A percentile compares a stretch with the other conserved stretches of the same genome.
These are phyloP conservation scores for Siderastrea radians DNA, from an alignment of 92 coral and sea anemone genomes.

Conservation along the genomic window DNA sequence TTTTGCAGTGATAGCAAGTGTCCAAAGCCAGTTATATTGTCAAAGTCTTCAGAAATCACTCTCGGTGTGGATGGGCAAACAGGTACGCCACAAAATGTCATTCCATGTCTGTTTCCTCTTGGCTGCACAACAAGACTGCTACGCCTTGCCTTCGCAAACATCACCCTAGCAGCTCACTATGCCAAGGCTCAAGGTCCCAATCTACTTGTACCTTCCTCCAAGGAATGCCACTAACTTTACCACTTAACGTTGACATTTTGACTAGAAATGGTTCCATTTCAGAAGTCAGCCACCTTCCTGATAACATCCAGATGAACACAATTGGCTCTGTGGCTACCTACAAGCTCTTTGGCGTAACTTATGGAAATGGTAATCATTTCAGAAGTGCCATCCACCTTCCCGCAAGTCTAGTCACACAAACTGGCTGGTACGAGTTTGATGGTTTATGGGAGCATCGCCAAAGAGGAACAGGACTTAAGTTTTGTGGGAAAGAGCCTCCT, in stretches of 20 bases:
- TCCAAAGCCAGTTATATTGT: conserved; percentile 13
- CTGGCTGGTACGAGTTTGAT: conserved; percentile 53
- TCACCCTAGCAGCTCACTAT: not conserved
- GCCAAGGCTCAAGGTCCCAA: conserved; percentile 36
- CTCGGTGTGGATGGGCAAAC: conserved; percentile 17
- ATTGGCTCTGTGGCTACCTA: not conserved
- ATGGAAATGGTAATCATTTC: conserved; percentile 50
- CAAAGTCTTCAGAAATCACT: not conserved
- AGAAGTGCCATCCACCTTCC: conserved; percentile 42
- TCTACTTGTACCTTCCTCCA: conserved; percentile 5
- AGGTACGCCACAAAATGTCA: conserved; percentile 1
- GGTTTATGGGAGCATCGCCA: conserved; percentile 23
- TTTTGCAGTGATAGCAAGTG: conserved; percentile 31
- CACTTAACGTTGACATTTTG: conserved; percentile 31
- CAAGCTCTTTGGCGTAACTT: conserved; percentile 45
- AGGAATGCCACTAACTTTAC: conserved; percentile 42
- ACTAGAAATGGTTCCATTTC: conserved; percentile 13
- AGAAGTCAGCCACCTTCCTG: conserved; percentile 38
- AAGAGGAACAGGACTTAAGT: conserved; percentile 31
- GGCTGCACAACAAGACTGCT: conserved; percentile 27
- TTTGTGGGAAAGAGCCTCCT: conserved; percentile 16
- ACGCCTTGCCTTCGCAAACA: conserved; percentile 35
- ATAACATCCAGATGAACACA: conserved; percentile 32
- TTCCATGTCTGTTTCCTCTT: conserved; percentile 28
- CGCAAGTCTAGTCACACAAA: not conserved